A percentile compares a stretch with the other conserved stretches of the same genome.
Evolutionary conservation across 2,888 invertebrate species (phyloP).

Genomic region (Merodon equestris): DNA sequence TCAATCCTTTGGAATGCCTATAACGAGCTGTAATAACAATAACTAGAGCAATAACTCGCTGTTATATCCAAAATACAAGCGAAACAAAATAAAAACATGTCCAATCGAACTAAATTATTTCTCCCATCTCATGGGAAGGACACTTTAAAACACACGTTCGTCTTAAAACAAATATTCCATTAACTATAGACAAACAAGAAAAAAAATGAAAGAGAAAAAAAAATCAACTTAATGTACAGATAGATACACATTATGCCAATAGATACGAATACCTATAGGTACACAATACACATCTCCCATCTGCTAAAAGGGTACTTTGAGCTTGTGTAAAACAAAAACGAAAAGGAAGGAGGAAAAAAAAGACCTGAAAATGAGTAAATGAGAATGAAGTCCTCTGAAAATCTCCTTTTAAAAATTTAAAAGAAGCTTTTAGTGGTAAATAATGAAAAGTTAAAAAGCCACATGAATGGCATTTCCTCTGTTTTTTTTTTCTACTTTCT

Average conservation of each 20-base stretch:
- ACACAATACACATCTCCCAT: neutral
- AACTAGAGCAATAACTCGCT: no score
- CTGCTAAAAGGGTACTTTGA: constrained; percentile 61
- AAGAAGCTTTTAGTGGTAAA: constrained; percentile 79
- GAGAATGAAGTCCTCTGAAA: constrained; percentile 63
- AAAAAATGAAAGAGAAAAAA: constrained; percentile 10
- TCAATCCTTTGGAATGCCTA: no score
- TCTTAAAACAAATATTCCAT: constrained; percentile 14
- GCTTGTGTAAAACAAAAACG: constrained; percentile 31
- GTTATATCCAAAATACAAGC: no score
- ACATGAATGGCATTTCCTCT: constrained; percentile 75
- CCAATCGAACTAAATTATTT: no score
- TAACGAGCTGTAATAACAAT: no score
- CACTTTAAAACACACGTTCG: no score
- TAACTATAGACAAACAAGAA: constrained; percentile 14
- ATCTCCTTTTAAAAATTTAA: constrained; percentile 77
- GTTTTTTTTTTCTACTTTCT: constrained; percentile 26
- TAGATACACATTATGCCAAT: neutral
- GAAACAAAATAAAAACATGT: no score
- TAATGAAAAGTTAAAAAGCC: constrained; percentile 80
- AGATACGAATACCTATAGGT: constrained; percentile 1
- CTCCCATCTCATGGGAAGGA: no score
- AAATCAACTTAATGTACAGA: constrained; percentile 1
- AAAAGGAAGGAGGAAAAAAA: constrained; percentile 20
- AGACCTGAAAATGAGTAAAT: constrained; percentile 41